These are phyloP conservation scores for Caenorhabditis elegans DNA, from an alignment of 1,140 invertebrate species.

Conservation along the genomic window DNA sequence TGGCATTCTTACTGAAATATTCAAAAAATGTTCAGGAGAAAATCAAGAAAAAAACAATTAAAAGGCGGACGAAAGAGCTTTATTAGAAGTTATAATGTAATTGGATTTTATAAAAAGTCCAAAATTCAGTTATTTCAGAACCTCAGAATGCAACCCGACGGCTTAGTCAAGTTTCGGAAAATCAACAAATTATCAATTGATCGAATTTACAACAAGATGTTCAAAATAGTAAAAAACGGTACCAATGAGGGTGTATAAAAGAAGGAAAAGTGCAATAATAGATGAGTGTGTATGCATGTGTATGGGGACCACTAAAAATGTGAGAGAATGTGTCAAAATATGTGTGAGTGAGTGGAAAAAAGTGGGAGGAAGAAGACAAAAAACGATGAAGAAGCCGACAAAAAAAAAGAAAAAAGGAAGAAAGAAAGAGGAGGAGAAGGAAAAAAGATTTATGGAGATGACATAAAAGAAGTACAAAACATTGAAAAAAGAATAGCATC, in stretches of 20 bases:
- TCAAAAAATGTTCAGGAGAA: too few relatives aligned
- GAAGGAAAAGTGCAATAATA: neutral
- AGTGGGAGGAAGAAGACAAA: neutral
- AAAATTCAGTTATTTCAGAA: too few relatives aligned
- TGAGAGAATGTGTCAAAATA: neutral
- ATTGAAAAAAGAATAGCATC: constrained; percentile 8
- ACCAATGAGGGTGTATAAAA: neutral
- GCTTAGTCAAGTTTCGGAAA: too few relatives aligned
- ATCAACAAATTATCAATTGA: too few relatives aligned
- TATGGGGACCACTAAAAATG: neutral
- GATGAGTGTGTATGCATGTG: neutral
- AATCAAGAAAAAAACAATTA: neutral
- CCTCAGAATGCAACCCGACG: too few relatives aligned
- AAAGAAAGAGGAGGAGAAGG: neutral
- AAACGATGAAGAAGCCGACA: neutral
- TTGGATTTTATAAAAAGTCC: too few relatives aligned
- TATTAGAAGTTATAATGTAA: too few relatives aligned
- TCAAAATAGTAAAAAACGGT: neutral
- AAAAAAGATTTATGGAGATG: constrained; percentile 24
- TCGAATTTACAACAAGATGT: too few relatives aligned
- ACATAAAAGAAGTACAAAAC: too few relatives aligned
- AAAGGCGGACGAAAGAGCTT: too few relatives aligned
- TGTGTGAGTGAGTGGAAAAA: constrained; percentile 4
- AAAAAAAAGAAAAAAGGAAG: neutral
- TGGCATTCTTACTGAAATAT: constrained; percentile 41